These are phyloP conservation scores for Ophonus ardosiacus DNA, from an alignment of 2,888 invertebrate genomes.

Conservation along the genomic window DNA sequence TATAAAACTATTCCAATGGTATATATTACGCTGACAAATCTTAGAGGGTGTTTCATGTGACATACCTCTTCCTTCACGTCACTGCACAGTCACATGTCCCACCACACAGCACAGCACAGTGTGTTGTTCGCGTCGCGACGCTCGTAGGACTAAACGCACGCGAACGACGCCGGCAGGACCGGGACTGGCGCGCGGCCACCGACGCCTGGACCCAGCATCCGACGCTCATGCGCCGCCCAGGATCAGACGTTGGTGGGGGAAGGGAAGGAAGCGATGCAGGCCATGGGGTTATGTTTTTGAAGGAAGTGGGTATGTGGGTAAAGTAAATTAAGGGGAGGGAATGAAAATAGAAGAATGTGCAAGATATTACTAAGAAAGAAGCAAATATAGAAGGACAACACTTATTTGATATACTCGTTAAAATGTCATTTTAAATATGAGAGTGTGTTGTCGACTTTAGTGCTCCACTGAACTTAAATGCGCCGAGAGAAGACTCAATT, in stretches of 20 bases:
- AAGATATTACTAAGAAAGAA: no score
- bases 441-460: no score
- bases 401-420: no score
- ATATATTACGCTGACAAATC: neutral
- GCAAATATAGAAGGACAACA: no score
- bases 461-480: no score
- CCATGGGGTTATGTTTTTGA: neutral
- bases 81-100: constrained; percentile 59
- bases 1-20: no score
- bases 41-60: neutral
- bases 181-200: constrained; percentile 52
- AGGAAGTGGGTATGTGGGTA: neutral
- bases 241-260: neutral
- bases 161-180: constrained; percentile 37
- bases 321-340: neutral
- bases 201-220: constrained; percentile 61
- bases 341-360: neutral
- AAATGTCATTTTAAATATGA: no score
- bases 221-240: constrained; percentile 12
- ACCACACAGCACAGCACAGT: constrained; percentile 23
- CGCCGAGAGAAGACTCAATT: no score
- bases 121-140: constrained; percentile 12
- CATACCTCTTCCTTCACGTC: neutral
- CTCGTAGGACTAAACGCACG: constrained; percentile 22
- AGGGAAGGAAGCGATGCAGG: neutral